Conservation (phyloP, 2,113 vertebrate genomes). For the Calonectris borealis region DNA sequence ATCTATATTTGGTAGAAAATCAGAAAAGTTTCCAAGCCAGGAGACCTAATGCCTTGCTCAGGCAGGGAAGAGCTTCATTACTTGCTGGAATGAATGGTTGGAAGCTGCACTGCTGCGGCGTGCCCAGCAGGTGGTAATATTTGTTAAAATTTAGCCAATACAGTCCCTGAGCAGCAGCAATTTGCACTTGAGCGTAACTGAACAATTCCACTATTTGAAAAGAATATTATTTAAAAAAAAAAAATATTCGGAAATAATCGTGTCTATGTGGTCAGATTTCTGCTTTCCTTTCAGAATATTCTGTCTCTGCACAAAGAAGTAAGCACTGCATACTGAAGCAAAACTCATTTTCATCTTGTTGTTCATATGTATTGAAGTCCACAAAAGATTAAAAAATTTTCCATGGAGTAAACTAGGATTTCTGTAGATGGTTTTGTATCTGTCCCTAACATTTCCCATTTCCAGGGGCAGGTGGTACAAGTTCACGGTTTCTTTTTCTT, state of each 20-base stretch:
- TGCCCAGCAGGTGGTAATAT: slow-evolving; percentile 57
- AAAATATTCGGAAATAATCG: background rate
- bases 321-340: background rate
- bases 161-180: background rate
- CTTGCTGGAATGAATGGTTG: background rate
- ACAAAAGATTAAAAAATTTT: background rate
- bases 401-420: background rate
- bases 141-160: slow-evolving; percentile 32
- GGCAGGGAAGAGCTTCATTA: background rate
- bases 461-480: background rate
- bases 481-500: background rate
- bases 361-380: background rate
- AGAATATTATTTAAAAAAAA: background rate
- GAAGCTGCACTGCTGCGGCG: background rate
- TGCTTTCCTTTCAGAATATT: background rate
- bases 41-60: background rate
- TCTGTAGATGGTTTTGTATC: background rate
- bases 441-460: background rate
- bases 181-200: background rate
- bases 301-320: background rate
- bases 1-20: background rate
- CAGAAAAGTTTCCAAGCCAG: background rate
- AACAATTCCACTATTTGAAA: background rate
- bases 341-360: background rate
- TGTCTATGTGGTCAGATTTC: background rate